phyloP scores from a whole-genome alignment of 2,113 vertebrate species.

The Syrrhaptes paradoxus region DNA sequence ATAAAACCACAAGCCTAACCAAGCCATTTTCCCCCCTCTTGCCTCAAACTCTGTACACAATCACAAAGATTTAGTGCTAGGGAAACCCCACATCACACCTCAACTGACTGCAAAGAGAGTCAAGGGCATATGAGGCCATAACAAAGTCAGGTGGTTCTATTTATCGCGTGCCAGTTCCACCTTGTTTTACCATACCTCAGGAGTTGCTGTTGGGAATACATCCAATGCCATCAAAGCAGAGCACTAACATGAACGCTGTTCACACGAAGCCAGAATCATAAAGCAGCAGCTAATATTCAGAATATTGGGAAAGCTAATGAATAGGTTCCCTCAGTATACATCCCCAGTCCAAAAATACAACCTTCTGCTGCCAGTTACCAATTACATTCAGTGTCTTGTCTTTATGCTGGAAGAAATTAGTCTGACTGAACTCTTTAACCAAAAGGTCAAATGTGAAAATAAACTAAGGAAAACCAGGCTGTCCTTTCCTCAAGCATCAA shows the following conservation, averaged over 20 bases:
- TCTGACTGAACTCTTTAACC: background rate
- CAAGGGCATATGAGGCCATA: constrained; percentile 25
- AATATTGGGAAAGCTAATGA: constrained; percentile 2
- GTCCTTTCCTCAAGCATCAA: background rate
- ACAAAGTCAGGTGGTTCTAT: background rate
- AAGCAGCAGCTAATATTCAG: background rate
- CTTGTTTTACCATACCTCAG: background rate
- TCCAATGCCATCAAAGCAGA: constrained; percentile 7
- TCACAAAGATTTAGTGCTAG: background rate
- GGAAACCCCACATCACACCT: constrained; percentile 29
- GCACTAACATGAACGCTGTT: background rate
- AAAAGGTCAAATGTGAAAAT: constrained; percentile 47
- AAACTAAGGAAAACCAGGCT: background rate
- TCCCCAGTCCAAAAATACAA: background rate
- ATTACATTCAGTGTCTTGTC: background rate
- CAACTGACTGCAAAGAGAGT: background rate
- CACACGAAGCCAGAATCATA: background rate
- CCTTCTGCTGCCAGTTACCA: background rate
- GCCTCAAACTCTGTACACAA: constrained; percentile 26
- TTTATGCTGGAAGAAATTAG: background rate
- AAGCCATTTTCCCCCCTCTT: background rate
- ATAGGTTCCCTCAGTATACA: background rate
- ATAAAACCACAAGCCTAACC: background rate
- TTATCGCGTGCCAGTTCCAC: background rate
- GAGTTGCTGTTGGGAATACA: background rate